A percentile compares a stretch with the other conserved stretches of the same genome.
Evolutionary conservation across 1,140 invertebrate species (phyloP).

Genomic region (Drosophila takahashii): DNA sequence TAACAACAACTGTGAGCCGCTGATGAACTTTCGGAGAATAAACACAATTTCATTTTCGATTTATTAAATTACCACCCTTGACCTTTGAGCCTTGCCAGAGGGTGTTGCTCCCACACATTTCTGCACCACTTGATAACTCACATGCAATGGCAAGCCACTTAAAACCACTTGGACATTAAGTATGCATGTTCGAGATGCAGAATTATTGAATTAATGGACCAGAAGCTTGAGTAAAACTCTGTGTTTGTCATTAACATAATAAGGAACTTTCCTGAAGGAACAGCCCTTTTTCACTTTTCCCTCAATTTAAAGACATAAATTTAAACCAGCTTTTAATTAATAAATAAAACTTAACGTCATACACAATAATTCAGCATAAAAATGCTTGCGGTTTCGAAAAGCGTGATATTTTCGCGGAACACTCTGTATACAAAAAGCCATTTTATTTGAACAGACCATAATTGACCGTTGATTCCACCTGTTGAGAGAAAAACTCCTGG

Average conservation of each 20-base stretch:
- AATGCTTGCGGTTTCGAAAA: background rate
- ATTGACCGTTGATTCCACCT: slow-evolving; percentile 5
- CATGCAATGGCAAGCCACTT: slow-evolving; percentile 12
- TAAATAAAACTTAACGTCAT: no score
- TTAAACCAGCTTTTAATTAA: no score
- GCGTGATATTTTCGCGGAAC: no score
- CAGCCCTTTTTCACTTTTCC: no score
- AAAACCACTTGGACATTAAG: slow-evolving; percentile 8
- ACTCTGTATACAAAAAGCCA: background rate
- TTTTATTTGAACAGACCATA: background rate
- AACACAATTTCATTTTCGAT: slow-evolving; percentile 67
- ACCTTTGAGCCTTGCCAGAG: slow-evolving; percentile 38
- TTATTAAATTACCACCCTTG: slow-evolving; percentile 56
- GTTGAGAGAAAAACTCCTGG: slow-evolving; percentile 2
- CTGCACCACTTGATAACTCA: background rate
- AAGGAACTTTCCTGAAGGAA: background rate
- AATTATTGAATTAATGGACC: background rate
- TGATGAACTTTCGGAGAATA: slow-evolving; percentile 53
- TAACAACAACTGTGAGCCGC: slow-evolving; percentile 6
- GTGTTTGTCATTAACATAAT: slow-evolving; percentile 8
- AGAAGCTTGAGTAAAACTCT: background rate
- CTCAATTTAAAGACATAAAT: no score
- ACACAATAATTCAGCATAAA: background rate
- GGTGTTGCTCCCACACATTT: background rate
- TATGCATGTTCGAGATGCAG: slow-evolving; percentile 13